Conservation (phyloP, 2,797 vertebrate genomes). For the Melopsittacus undulatus region DNA sequence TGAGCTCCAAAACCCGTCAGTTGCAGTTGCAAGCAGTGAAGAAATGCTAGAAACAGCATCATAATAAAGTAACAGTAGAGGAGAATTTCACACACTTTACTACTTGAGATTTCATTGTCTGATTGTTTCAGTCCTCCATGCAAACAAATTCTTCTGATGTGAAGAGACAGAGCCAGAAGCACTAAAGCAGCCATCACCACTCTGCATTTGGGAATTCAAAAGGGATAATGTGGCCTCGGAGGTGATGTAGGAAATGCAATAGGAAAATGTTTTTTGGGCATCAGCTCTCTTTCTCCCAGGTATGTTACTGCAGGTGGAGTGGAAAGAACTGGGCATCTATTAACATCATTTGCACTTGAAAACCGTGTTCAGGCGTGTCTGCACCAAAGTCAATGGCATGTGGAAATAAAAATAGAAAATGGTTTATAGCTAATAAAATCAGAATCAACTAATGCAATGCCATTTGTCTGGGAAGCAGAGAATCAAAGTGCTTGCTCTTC, state of each 20-base stretch:
- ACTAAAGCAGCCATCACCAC: background rate
- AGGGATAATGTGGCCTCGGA: background rate
- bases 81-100: conserved; percentile 31
- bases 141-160: conserved; percentile 28
- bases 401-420: conserved; percentile 42
- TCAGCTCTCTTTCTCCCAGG: background rate
- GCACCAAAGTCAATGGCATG: conserved; percentile 30
- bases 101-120: conserved; percentile 27
- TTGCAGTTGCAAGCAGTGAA: background rate
- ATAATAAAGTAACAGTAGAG: conserved; percentile 7
- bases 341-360: conserved; percentile 33
- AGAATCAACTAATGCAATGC: conserved; percentile 31
- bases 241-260: background rate
- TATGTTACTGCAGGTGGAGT: background rate
- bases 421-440: conserved; percentile 53
- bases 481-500: conserved; percentile 24
- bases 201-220: background rate
- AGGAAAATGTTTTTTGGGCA: background rate
- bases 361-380: background rate
- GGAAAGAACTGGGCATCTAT: background rate
- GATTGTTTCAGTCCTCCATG: background rate
- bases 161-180: background rate
- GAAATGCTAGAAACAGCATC: conserved; percentile 6
- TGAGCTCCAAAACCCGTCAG: background rate
- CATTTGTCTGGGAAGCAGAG: conserved; percentile 5